phyloP scores from a whole-genome alignment of 2,113 vertebrate genomes.

The Polyodon spathula region DNA sequence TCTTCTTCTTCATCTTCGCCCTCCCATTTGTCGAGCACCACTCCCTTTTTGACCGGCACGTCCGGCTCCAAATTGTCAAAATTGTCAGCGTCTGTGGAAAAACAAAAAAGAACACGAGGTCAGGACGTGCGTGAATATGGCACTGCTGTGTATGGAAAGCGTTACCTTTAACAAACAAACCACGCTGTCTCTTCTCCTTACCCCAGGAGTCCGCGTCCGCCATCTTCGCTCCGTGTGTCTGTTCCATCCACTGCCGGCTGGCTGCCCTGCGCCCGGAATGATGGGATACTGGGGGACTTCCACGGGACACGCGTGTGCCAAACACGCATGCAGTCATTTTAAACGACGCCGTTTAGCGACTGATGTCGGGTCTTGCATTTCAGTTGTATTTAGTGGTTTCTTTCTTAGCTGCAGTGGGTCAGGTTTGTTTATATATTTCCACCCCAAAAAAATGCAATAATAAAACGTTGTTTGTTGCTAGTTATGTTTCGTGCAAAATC shows the following conservation, averaged over 20 bases:
- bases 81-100: conserved; percentile 67
- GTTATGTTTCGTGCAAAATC: too few species aligned
- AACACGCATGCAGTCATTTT: neutral
- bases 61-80: conserved; percentile 73
- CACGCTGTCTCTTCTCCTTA: conserved; percentile 48
- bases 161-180: conserved; percentile 4
- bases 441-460: too few species aligned
- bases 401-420: too few species aligned
- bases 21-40: conserved; percentile 71
- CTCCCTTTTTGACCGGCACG: conserved; percentile 50
- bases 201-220: conserved; percentile 78
- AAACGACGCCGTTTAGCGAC: too few species aligned
- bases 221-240: conserved; percentile 54
- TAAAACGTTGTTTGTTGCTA: too few species aligned
- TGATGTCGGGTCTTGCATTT: too few species aligned
- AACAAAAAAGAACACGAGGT: conserved; percentile 19
- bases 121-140: neutral
- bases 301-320: neutral
- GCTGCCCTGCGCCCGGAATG: conserved; percentile 25
- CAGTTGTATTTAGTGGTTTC: too few species aligned
- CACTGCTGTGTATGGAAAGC: neutral
- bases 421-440: too few species aligned
- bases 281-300: conserved; percentile 15
- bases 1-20: conserved; percentile 86
- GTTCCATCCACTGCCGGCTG: too few species aligned